Evolutionary conservation across 2,113 vertebrate genomes (phyloP), one percentile per base, ranked within the genome.

Genomic region (Lophochroa leadbeateri): DNA sequence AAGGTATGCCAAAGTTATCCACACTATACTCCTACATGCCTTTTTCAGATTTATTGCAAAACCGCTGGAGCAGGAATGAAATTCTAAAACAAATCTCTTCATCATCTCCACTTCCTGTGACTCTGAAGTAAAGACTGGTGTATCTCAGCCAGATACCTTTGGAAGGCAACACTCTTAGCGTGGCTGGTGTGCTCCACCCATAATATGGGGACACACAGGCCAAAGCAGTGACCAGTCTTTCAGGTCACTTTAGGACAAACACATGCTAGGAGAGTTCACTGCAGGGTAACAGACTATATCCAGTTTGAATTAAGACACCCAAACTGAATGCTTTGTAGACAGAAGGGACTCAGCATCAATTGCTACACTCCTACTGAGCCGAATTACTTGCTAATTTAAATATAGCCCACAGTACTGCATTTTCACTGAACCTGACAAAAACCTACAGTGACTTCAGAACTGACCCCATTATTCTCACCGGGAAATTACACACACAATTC

Each of bases 301-400:
- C 72, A 84, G 39, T 47, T 67, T 78, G 72, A 95, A 71, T 68
- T 76, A 76, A 83, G 46, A 64, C 9, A 91, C 80, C 46, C 72
- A 93, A 91, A 86, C 21, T 52, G 15, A 53, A 39, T 33, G n/a
- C 46, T 90, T 57, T 90, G 64, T 82, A 93, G 94, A 92, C 86
- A 96, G 92, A 94, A 93, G 83, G 83, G 80, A 46, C 72, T 92
- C 86, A 84, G 86, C 86, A 92, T 92, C 92, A 84, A 67, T 86
- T 75, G 68, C 50, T 92, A 61, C 24, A 44, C 33, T 92, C 88
- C 94, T 84, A 92, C 86, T 71, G 86, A 94, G 92, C 6, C 90
- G 92, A 94, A 95, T 94, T 80, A 88, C 72, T 95, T 75, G 69
- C 46, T 92, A 78, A 68, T 91, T 68, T 86, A 93, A 97, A 94